These are phyloP conservation scores for Melanerpes formicivorus DNA, from an alignment of 2,113 vertebrate genomes.

Conservation along the genomic window DNA sequence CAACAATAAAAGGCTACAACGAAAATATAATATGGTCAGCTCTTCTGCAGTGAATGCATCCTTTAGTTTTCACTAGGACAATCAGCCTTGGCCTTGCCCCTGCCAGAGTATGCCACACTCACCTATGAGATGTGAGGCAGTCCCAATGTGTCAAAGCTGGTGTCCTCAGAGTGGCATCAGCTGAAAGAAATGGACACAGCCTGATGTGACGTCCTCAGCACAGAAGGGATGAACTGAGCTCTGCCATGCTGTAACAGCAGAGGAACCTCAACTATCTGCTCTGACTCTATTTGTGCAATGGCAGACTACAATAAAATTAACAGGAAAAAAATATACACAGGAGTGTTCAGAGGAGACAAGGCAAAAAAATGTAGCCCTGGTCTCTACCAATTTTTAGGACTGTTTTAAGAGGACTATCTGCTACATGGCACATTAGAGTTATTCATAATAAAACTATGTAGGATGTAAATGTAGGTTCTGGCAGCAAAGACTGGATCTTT, in stretches of 20 bases:
- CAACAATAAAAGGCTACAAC: background rate
- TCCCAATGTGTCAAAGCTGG: background rate
- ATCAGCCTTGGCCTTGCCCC: background rate
- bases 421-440: background rate
- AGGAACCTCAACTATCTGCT: background rate
- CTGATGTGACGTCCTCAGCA: background rate
- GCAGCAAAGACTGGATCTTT: background rate
- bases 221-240: background rate
- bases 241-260: background rate
- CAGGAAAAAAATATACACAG: background rate
- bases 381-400: background rate
- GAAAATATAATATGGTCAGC: fast-evolving
- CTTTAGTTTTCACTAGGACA: background rate
- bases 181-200: background rate
- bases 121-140: background rate
- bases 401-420: background rate
- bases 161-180: background rate
- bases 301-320: background rate
- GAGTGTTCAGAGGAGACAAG: background rate
- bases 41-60: background rate
- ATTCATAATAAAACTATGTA: background rate
- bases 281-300: background rate
- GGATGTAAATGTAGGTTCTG: background rate
- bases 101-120: background rate
- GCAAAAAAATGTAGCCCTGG: background rate